Evolutionary conservation across 2,888 invertebrate genomes (phyloP), one percentile per base, ranked within the genome.

Genomic region (Pandemis cinnamomeana): DNA sequence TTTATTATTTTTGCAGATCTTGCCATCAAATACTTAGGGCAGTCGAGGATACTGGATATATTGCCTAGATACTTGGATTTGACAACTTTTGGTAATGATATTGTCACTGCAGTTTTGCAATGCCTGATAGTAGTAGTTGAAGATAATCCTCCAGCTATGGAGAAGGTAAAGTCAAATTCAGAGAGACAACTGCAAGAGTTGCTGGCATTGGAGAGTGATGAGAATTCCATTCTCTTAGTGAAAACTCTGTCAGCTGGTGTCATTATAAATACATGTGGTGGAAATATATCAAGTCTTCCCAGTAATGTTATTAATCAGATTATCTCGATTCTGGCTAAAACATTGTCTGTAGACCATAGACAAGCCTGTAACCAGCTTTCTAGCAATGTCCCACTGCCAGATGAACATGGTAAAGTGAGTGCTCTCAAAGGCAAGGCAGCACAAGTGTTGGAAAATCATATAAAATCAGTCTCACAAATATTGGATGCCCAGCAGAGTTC

Each of bases 81-180:
- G 13, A 84, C 92, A 36, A 87, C 91, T 6, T 96, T 95, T 84
- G 96, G 95, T 0, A 84, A 89, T 68, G 95, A 95, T 55, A 94
- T 96, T 72, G 91, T 95, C 2, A 94, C 92, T 78, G 93, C 95
- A 27, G 93, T 95, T 75, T 95, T 96, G 58, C 96, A 97, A 81
- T 97, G 96, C 82, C 87, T 97, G 7, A 94, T 96, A 81, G 96
- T 96, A 6, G 95, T 97, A 58, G 95, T 96, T 0, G 97, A 97
- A 88, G 96, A 97, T 78, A 97, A 97, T 87, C 89, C 94, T 0
- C 84, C 88, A 73, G 95, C 95, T 0, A 93, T 95, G 84, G 87
- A 89, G 48, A 92, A 95, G 78, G 89, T 96, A n/a, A 93, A 94
- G 78, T 83, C 89, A 27, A 91, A 89, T 67, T 93, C 95, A 63